A percentile compares a stretch with the other conserved stretches of the same genome.
Conservation (phyloP, 2,113 vertebrate species). For the Pyrgilauda ruficollis region DNA sequence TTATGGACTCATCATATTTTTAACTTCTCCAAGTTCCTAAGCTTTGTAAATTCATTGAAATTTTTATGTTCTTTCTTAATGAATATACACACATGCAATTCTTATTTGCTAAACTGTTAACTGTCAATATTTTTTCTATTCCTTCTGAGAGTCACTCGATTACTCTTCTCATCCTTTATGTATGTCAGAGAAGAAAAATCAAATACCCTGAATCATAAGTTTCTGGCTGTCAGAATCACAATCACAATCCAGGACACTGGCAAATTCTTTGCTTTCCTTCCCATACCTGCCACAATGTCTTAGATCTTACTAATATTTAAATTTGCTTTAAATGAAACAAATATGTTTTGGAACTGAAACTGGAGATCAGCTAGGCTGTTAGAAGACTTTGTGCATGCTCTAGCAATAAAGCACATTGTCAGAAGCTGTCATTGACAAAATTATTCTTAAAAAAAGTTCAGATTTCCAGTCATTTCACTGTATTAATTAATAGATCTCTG, state of each 20-base stretch:
- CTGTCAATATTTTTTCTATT: constrained; percentile 3
- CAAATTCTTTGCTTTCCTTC: constrained; percentile 16
- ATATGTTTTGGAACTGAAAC: neutral
- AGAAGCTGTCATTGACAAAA: neutral
- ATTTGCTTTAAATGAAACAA: neutral
- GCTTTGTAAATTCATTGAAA: neutral
- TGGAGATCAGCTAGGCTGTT: neutral
- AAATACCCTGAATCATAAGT: neutral
- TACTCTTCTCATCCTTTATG: neutral
- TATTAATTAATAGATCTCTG: constrained; percentile 51
- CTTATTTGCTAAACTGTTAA: neutral
- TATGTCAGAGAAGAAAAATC: constrained; percentile 22
- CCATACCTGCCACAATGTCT: neutral
- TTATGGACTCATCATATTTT: neutral
- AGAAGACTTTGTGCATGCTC: neutral
- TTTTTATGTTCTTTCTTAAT: neutral
- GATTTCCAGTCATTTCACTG: constrained; percentile 51
- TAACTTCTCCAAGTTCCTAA: neutral
- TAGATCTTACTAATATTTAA: neutral
- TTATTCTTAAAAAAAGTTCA: constrained; percentile 37
- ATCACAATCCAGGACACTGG: neutral
- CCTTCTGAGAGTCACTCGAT: neutral
- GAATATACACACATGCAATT: neutral
- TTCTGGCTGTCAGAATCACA: neutral
- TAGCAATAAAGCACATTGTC: neutral